phyloP scores from a whole-genome alignment of 2,113 vertebrate genomes.

The Eulacestoma nigropectus region DNA sequence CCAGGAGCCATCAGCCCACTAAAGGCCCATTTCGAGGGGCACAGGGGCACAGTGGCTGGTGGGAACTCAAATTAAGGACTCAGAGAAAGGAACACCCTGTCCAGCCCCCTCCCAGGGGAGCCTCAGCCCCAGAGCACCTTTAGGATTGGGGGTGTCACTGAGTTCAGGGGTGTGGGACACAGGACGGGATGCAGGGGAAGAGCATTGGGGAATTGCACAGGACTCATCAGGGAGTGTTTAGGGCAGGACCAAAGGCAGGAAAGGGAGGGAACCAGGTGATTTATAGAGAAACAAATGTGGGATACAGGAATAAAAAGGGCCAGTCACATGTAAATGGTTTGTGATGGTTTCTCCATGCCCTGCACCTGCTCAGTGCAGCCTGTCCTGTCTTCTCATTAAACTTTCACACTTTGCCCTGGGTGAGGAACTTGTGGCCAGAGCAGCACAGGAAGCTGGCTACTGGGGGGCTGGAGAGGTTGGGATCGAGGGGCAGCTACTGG shows the following conservation, averaged over 20 bases:
- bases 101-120: background rate
- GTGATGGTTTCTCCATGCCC: background rate
- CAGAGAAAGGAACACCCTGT: background rate
- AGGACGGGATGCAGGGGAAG: background rate
- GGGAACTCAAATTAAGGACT: background rate
- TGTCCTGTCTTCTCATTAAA: background rate
- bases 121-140: background rate
- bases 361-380: background rate
- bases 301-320: background rate
- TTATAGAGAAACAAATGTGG: background rate
- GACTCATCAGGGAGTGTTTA: background rate
- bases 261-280: background rate
- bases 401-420: background rate
- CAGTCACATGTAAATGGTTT: accelerated
- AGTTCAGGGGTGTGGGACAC: too few species aligned
- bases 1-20: background rate
- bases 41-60: background rate
- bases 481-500: background rate
- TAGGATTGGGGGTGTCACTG: background rate
- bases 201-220: background rate
- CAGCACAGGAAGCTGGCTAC: background rate
- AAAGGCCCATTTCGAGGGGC: background rate
- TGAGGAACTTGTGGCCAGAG: background rate
- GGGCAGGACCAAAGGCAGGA: background rate
- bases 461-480: background rate